These are phyloP conservation scores for Psix sp. DNA, from an alignment of 1,140 invertebrate genomes.

Conservation along the genomic window DNA sequence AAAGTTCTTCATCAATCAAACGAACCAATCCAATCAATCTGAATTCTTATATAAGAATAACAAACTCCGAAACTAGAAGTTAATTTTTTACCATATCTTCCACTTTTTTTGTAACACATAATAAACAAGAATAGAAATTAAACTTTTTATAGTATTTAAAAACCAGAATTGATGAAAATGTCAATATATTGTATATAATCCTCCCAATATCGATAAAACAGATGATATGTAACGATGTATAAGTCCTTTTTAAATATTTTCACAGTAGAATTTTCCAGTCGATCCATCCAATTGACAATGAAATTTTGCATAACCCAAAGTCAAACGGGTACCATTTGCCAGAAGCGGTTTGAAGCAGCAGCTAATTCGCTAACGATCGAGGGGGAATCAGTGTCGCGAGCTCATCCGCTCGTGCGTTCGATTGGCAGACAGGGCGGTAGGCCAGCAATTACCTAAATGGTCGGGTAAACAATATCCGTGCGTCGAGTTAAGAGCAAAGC, in stretches of 20 bases:
- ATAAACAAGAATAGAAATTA: no score
- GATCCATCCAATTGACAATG: slow-evolving; percentile 40
- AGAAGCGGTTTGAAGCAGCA: slow-evolving; percentile 53
- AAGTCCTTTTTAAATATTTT: slow-evolving; percentile 50
- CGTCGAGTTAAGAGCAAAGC: slow-evolving; percentile 71
- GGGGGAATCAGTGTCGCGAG: slow-evolving; percentile 66
- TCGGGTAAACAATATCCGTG: slow-evolving; percentile 76
- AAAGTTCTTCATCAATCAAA: no score
- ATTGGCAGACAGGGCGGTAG: slow-evolving; percentile 72
- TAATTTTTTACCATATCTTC: no score
- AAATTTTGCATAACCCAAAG: slow-evolving; percentile 57
- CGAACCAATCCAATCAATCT: no score
- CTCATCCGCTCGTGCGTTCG: slow-evolving; percentile 71
- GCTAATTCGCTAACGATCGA: slow-evolving; percentile 62
- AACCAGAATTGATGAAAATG: no score
- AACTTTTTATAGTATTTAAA: no score
- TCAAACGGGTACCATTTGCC: slow-evolving; percentile 47
- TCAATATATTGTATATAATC: no score
- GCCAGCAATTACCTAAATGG: slow-evolving; percentile 78
- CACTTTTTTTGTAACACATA: no score
- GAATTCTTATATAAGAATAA: no score
- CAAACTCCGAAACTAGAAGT: no score
- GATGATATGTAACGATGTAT: slow-evolving; percentile 20
- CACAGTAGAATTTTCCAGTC: slow-evolving; percentile 29
- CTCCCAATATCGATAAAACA: slow-evolving; percentile 31